Evolutionary conservation across 1,140 invertebrate species (phyloP).

Genomic region (Cydia strobilella): DNA sequence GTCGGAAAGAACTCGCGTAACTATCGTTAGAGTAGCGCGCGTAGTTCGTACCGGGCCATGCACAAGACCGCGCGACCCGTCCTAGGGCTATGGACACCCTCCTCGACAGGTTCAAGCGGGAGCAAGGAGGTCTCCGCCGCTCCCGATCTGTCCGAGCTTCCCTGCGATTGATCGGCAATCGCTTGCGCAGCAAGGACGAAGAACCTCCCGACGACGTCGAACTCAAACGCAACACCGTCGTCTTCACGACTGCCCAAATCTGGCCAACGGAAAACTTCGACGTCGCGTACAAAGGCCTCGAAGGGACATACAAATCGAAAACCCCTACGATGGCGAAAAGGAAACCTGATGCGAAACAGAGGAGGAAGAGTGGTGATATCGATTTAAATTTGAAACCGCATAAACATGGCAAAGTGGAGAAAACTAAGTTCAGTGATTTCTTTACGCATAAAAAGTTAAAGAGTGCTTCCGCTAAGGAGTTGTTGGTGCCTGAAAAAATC

Average conservation of each 20-base stretch:
- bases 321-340: conserved; percentile 76
- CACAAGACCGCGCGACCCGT: conserved; percentile 65
- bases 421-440: conserved; percentile 73
- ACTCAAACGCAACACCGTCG: conserved; percentile 62
- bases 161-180: conserved; percentile 83
- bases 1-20: conserved; percentile 70
- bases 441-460: conserved; percentile 71
- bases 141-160: conserved; percentile 87
- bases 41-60: conserved; percentile 73
- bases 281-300: conserved; percentile 68
- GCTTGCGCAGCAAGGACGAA: conserved; percentile 75
- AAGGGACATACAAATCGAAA: conserved; percentile 77
- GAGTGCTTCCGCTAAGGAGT: conserved; percentile 63
- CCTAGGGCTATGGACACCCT: conserved; percentile 76
- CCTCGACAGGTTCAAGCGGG: conserved; percentile 73
- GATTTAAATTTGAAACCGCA: conserved; percentile 70
- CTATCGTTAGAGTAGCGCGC: conserved; percentile 72
- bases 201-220: conserved; percentile 59
- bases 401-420: conserved; percentile 68
- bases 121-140: conserved; percentile 80
- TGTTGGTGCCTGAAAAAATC: conserved; percentile 74
- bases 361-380: conserved; percentile 69
- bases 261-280: conserved; percentile 68
- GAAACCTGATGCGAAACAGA: conserved; percentile 59
- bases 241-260: conserved; percentile 70